phyloP scores from a whole-genome alignment of 2,888 invertebrate species.

The Acheta domesticus region DNA sequence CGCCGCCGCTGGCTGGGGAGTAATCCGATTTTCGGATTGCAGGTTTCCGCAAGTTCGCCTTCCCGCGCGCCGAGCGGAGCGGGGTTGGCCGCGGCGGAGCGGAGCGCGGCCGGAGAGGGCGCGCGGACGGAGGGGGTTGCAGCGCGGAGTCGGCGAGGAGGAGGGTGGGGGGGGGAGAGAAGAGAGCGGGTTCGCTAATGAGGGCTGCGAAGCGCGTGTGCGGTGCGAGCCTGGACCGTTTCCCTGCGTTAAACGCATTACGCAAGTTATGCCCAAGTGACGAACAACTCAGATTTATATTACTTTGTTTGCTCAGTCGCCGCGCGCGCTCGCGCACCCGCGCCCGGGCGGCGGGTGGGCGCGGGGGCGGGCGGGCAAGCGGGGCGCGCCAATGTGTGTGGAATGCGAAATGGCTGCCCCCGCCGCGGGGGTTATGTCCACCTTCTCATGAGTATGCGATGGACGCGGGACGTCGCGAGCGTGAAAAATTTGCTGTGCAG shows the following conservation, averaged over 20 bases:
- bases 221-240: not conserved
- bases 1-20: not conserved
- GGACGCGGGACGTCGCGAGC: not conserved
- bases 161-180: not conserved
- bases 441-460: not conserved
- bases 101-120: no score
- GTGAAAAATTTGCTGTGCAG: not conserved
- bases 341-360: not conserved
- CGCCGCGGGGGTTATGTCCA: not conserved
- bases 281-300: constrained; percentile 7
- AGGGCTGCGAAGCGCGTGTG: not conserved
- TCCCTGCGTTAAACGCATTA: not conserved
- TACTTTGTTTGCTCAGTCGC: not conserved
- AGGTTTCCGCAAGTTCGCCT: constrained; percentile 2
- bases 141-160: no score
- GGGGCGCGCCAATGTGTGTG: not conserved
- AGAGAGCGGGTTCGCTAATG: constrained; percentile 1
- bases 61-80: not conserved
- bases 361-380: not conserved
- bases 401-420: not conserved
- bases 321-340: not conserved
- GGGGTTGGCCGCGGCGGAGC: no score
- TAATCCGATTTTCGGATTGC: constrained; percentile 2
- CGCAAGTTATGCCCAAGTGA: constrained; percentile 9
- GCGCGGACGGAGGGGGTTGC: no score